Conservation (phyloP, 2,797 vertebrate genomes). For the Rhinella marina region DNA sequence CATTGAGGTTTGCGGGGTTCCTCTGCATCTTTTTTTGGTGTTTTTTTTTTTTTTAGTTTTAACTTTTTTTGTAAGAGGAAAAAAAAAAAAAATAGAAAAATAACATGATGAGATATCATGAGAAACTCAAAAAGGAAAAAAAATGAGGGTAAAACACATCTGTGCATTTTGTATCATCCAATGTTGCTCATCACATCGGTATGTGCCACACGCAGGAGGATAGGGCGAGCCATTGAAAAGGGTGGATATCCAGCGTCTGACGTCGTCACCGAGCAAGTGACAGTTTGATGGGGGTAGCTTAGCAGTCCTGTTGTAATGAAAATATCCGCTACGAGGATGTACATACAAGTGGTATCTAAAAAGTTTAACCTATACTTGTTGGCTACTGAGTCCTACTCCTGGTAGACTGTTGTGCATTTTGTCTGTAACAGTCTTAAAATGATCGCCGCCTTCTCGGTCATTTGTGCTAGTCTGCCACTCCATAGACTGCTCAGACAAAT, state of each 20-base stretch:
- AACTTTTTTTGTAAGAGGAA: conserved; percentile 6
- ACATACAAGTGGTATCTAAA: background rate
- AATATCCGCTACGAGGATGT: conserved; percentile 55
- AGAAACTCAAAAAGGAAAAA: conserved; percentile 9
- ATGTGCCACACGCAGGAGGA: conserved; percentile 71
- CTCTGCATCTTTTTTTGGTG: background rate
- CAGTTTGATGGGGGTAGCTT: conserved; percentile 65
- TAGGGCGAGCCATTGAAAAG: conserved; percentile 61
- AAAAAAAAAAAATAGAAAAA: conserved; percentile 40
- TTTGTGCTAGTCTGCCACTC: conserved; percentile 87
- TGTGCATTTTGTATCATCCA: conserved; percentile 72
- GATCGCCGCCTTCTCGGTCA: conserved; percentile 80
- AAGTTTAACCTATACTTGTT: conserved; percentile 80
- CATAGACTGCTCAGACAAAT: conserved; percentile 75
- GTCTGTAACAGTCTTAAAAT: conserved; percentile 77
- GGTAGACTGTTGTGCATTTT: conserved; percentile 77
- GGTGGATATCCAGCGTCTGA: conserved; percentile 59
- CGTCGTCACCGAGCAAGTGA: conserved; percentile 65
- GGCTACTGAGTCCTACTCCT: conserved; percentile 85
- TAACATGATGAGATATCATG: conserved; percentile 13
- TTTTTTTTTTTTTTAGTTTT: background rate
- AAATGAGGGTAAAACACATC: conserved; percentile 72
- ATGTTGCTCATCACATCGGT: conserved; percentile 72
- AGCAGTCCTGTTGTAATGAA: conserved; percentile 65
- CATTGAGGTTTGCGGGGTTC: background rate